Percentiles rank a stretch among this genome's conserved stretches.
phyloP scores from a whole-genome alignment of 2,113 vertebrate species.

The Columbina picui region DNA sequence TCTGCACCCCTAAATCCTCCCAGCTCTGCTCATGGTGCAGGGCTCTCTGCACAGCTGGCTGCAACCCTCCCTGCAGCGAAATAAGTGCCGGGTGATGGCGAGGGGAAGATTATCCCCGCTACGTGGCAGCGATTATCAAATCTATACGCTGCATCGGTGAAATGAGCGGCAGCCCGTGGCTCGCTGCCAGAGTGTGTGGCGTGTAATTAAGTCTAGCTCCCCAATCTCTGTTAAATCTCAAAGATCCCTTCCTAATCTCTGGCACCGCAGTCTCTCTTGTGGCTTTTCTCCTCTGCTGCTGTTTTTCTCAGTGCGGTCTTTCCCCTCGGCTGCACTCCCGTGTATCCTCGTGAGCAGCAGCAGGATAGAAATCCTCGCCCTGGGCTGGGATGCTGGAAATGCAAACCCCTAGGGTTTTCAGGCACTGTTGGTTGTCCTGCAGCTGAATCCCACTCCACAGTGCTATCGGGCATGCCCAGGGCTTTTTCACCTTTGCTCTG shows the following conservation, averaged over 20 bases:
- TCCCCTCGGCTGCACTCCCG: background rate
- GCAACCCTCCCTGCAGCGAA: background rate
- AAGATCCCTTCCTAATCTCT: constrained; percentile 35
- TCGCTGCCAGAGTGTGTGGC: accelerated
- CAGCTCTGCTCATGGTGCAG: accelerated
- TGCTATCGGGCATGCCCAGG: background rate
- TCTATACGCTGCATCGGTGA: background rate
- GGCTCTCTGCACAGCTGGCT: background rate
- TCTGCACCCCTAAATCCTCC: background rate
- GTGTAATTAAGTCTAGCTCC: constrained; percentile 32
- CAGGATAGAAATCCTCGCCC: background rate
- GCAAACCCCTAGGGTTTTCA: background rate
- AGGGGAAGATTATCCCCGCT: background rate
- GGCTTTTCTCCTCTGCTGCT: background rate
- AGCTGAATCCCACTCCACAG: background rate
- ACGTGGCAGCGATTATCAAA: background rate
- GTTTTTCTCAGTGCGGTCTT: background rate
- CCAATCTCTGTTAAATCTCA: background rate
- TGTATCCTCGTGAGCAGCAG: background rate
- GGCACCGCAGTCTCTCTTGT: background rate
- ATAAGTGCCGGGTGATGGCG: background rate
- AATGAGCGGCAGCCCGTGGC: background rate
- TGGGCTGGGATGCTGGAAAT: background rate
- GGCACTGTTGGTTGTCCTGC: accelerated
- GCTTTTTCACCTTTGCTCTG: background rate